Percentiles rank a stretch among this genome's conserved stretches.
phyloP scores from a whole-genome alignment of 2,797 vertebrate species.

The Centropyge bicolor region DNA sequence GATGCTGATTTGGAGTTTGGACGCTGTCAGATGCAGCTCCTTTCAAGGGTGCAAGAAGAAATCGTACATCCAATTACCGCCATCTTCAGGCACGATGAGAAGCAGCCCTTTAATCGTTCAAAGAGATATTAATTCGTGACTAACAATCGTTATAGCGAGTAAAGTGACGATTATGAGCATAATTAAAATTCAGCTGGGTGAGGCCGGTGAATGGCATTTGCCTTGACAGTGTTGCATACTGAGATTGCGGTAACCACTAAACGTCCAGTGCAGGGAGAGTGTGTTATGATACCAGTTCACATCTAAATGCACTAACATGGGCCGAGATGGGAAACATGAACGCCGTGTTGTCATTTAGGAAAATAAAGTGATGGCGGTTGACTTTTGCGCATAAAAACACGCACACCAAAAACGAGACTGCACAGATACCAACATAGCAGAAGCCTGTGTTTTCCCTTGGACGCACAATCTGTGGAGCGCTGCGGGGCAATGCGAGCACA shows the following conservation, averaged over 20 bases:
- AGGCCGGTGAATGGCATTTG: slow-evolving; percentile 17
- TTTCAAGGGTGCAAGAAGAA: slow-evolving; percentile 49
- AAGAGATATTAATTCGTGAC: slow-evolving; percentile 71
- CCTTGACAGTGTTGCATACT: slow-evolving; percentile 11
- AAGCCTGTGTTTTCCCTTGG: slow-evolving; percentile 62
- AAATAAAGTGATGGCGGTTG: neutral
- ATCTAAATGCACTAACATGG: slow-evolving; percentile 17
- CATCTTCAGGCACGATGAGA: slow-evolving; percentile 83
- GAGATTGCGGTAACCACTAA: slow-evolving; percentile 36
- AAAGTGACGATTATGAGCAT: slow-evolving; percentile 5
- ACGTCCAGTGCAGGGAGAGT: neutral
- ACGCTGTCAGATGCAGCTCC: slow-evolving; percentile 41
- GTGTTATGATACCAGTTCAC: slow-evolving; percentile 25
- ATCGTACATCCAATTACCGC: slow-evolving; percentile 82
- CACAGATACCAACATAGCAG: slow-evolving; percentile 54
- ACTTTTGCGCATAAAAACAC: slow-evolving; percentile 56
- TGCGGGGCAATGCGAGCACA: slow-evolving; percentile 61
- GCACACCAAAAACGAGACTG: slow-evolving; percentile 27
- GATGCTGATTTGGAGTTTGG: slow-evolving; percentile 36
- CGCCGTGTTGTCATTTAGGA: slow-evolving; percentile 5
- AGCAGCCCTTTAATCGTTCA: slow-evolving; percentile 36
- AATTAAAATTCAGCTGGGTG: neutral
- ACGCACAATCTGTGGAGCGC: slow-evolving; percentile 63
- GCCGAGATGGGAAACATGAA: neutral
- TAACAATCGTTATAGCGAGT: slow-evolving; percentile 32